Evolutionary conservation across 2,888 invertebrate genomes (phyloP), one percentile per base, ranked within the genome.

Genomic region (Platerodrilus igneus): DNA sequence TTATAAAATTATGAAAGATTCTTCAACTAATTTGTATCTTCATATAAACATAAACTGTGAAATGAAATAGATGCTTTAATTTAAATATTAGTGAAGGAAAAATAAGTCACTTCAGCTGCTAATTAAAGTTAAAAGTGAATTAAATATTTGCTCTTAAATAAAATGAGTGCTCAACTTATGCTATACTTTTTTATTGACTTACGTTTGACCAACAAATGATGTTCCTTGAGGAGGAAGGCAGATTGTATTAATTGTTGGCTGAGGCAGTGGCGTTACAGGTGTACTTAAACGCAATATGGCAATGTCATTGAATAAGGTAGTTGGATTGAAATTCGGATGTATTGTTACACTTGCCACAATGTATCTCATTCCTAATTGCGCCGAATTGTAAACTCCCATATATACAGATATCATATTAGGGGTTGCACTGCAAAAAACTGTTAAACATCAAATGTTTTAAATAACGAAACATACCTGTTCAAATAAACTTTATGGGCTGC

Each of bases 301-400:
- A 19, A 94, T 74, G 62, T 92, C 88, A 59, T 86, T 88, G 50
- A 81, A 79, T 26, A 92, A 71, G 47, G 85, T 88, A 37, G 71
- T 73, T 0, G 79, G 66, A 58, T 83, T 81, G 63, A 78, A 93
- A 9, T 75, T 73, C 0, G 86, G 75, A 54, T 82, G 79, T 4
- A 60, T 32, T 6, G 41, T 35, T 34, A 65, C 57, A 13, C 33
- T 34, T 5, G 53, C n/a, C n/a, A 59, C 62, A 7, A 47, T 33
- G 37, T 56, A 54, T 10, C 45, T 37, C 16, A 37, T 37, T 7
- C 44, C 34, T 23, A 45, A 22, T 8, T 46, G 29, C 5, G 34
- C 33, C 13, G 53, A 45, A 46, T 49, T 38, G 25, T 48, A 45
- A 1, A 57, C 53, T 8, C 55, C 55, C 39, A 57, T 50, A 21